Evolutionary conservation across 2,113 vertebrate genomes (phyloP).

Genomic region (rat (Rattus norvegicus)): DNA sequence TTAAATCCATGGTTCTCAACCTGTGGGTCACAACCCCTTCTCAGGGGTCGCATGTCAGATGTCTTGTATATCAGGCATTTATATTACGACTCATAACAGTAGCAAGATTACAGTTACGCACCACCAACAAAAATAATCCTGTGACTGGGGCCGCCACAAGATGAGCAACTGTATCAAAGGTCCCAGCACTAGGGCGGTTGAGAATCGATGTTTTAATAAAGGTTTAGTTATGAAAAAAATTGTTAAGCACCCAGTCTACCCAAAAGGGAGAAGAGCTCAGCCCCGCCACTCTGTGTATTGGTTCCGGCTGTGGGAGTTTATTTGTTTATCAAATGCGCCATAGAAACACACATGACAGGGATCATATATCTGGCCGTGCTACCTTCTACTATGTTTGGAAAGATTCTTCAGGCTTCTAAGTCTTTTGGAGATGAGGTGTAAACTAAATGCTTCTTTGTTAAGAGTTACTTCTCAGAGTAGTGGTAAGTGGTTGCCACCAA

Average conservation of each 20-base stretch:
- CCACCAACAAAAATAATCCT: not conserved
- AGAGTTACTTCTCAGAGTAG: conserved; percentile 17
- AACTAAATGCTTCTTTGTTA: conserved; percentile 52
- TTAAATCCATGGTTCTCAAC: not conserved
- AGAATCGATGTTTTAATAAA: not conserved
- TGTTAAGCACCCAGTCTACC: conserved; percentile 7
- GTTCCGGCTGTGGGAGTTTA: conserved; percentile 56
- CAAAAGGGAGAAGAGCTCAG: not conserved
- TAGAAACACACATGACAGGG: conserved; percentile 19
- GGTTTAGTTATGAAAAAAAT: not conserved
- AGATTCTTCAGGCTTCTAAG: not conserved
- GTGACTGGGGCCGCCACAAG: not conserved
- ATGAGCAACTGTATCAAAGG: not conserved
- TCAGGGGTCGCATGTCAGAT: not conserved
- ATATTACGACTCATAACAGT: not conserved
- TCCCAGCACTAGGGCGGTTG: not conserved
- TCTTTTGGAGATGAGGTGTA: conserved; percentile 48
- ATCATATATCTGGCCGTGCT: not conserved
- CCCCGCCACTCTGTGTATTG: conserved; percentile 1
- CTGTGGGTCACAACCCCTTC: not conserved
- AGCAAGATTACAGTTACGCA: not conserved
- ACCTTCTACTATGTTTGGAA: conserved; percentile 18
- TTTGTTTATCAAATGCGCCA: conserved; percentile 37
- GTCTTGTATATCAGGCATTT: not conserved
- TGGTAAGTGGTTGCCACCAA: conserved; percentile 48